Conservation (phyloP, 2,113 vertebrate species). For the Sapajus apella region DNA sequence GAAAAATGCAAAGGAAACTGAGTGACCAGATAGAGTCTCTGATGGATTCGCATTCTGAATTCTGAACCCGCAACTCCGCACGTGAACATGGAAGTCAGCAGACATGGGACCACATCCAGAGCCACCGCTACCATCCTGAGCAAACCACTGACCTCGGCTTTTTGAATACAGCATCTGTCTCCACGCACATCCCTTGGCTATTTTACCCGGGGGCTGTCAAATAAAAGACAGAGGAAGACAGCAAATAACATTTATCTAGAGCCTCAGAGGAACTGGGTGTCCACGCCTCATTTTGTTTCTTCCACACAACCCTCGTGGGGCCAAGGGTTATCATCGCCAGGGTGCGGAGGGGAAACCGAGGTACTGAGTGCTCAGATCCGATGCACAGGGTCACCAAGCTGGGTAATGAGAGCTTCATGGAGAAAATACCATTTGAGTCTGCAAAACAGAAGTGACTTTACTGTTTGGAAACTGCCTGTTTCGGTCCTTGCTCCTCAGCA, state of each 20-base stretch:
- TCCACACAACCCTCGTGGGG: neutral
- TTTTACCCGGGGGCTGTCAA: neutral
- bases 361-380: neutral
- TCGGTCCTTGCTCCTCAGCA: neutral
- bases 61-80: neutral
- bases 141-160: neutral
- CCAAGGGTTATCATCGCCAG: neutral
- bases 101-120: rapidly evolving
- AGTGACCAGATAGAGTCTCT: neutral
- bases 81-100: neutral
- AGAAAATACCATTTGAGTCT: neutral
- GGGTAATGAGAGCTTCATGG: neutral
- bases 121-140: neutral
- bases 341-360: neutral
- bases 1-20: neutral
- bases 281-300: neutral
- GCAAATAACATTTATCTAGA: neutral
- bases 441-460: neutral
- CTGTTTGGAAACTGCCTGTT: neutral
- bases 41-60: neutral
- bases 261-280: neutral
- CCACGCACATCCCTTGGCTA: neutral
- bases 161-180: no score
- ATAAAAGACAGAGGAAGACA: neutral
- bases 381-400: neutral